Base-by-base conservation (phyloP, 2,113 vertebrate genomes). In the Percina caprodes region DNA sequence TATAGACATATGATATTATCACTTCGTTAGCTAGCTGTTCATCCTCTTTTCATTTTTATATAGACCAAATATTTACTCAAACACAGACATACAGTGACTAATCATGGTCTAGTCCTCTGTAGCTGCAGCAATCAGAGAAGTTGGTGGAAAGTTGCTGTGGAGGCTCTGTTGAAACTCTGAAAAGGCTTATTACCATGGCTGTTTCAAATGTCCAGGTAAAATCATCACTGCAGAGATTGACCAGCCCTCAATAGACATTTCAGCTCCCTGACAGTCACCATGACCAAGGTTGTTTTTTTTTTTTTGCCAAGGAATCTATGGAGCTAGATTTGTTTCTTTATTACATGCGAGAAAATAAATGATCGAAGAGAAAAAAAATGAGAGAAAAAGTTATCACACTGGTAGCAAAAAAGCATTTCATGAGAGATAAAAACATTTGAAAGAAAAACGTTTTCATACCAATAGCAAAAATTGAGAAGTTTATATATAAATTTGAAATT, bases 31-130 rank as follows among this genome's bases (percentile, higher is more conserved):
- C 42, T 33, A 18, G 61, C 84, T 62, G 24, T 62, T 77, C 0
- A 0, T 69, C 66, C 56, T 80, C 45, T 26, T 78, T 51, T 18
- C 1, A 0, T 62, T 72, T n/a, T 66, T 54, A 74, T 79, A 60
- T n/a, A 84, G 68, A 77, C 60, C 56, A 86, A 86, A 86, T 69
- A 88, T 86, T 88, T 80, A 90, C 69, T 73, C 73, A 80, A 74
- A 68, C 46, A 35, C 42, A 74, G 67, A 69, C 63, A 13, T 77
- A 21, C 35, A 65, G 59, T 76, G 80, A 82, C 52, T 84, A 80
- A 80, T 73, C 60, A 15, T 45, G 51, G 14, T 24, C 7, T 82
- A 42, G 59, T 59, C 75, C 71, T 60, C 55, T 84, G 67, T 54
- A 59, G 16, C 49, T 0, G 9, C 67, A 74, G 62, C 74, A 71